Evolutionary conservation across 2,888 invertebrate species (phyloP), one percentile per base, ranked within the genome.

Genomic region (Drosophila hamatofila): DNA sequence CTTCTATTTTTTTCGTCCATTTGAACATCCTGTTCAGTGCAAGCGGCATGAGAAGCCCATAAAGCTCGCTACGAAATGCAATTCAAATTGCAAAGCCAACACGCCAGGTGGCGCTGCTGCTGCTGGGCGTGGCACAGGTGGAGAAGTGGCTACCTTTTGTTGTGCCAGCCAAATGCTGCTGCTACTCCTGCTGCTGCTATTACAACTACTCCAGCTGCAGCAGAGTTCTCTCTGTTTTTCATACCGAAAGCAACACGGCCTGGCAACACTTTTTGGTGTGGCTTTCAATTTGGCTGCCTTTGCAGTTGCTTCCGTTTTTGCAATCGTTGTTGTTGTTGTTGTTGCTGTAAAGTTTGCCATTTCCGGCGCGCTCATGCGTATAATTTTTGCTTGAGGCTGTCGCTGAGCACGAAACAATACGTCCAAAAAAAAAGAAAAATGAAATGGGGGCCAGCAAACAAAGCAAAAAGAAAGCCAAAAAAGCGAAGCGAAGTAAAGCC

Each of bases 281-380:
- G 88, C 85, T 78, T 86, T 85, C 84, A 84, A 83, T 84, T 80
- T 79, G 78, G 70, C 70, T 77, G 78, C 74, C 64, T 80, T 87
- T 84, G 80, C 71, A 75, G 76, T 88, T 78, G 72, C 75, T 85
- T 76, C 73, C 74, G 80, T 76, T 83, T 77, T 76, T 72, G 63
- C 65, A 48, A 21, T 11, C 16, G 48, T 6, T 51, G 23, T 39
- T 46, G 57, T 51, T 71, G 52, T 25, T 23, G 68, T 66, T 80
- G 71, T 80, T 76, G 78, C 46, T 78, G 75, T 67, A 77, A 79
- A 87, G 89, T 78, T 88, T 88, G 90, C 86, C 88, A 89, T 89
- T 89, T 87, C 90, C 80, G 88, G 86, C 71, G 88, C 83, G 80
- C 86, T 83, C 88, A 87, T 83, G 88, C 90, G 90, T 88, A 88